Evolutionary conservation across 2,797 vertebrate genomes (phyloP).

Genomic region (Peromyscus melanophrys): DNA sequence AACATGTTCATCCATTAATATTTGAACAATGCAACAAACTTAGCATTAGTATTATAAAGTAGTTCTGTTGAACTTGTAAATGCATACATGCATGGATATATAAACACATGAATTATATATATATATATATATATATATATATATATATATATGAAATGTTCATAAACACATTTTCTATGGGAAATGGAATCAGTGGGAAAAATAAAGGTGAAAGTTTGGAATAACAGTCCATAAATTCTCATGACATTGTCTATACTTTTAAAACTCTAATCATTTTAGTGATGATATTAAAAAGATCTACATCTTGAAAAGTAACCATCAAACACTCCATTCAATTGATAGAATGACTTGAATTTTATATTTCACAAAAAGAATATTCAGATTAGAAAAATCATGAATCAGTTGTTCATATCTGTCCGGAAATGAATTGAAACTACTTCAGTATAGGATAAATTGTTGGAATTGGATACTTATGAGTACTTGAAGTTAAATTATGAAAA

Average conservation of each 20-base stretch:
- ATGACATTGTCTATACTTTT: background rate
- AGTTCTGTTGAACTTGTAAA: background rate
- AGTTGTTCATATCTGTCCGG: background rate
- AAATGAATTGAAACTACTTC: slow-evolving; percentile 14
- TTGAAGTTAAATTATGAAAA: slow-evolving; percentile 18
- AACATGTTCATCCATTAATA: background rate
- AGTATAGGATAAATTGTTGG: background rate
- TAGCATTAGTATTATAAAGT: background rate
- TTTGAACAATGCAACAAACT: background rate
- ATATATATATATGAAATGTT: background rate
- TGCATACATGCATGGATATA: background rate
- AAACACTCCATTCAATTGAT: background rate
- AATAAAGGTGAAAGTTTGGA: background rate
- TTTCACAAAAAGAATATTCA: slow-evolving; percentile 10
- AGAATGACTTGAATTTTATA: background rate
- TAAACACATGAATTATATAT: rapidly evolving
- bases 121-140: background rate
- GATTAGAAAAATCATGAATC: background rate
- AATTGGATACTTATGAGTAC: background rate
- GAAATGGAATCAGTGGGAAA: background rate
- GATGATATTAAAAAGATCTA: background rate
- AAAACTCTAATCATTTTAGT: background rate
- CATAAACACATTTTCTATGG: background rate
- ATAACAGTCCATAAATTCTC: background rate
- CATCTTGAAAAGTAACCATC: background rate